A percentile compares a stretch with the other conserved stretches of the same genome.
Evolutionary conservation across 2,888 invertebrate species (phyloP).

Genomic region (Oligia latruncula): DNA sequence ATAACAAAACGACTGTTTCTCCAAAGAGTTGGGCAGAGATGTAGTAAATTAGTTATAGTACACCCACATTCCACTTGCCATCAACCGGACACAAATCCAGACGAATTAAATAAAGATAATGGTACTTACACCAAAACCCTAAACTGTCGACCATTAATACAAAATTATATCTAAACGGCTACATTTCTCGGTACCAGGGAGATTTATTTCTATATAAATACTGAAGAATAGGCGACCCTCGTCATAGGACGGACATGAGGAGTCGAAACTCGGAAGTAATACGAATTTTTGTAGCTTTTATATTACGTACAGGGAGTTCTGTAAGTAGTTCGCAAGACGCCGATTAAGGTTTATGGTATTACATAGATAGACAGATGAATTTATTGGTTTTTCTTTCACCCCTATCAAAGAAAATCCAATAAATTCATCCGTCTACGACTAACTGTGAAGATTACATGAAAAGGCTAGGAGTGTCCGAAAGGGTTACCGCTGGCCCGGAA

Average conservation of each 20-base stretch:
- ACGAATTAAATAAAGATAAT: neutral
- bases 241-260: conserved; percentile 67
- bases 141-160: conserved; percentile 52
- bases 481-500: too few relatives aligned
- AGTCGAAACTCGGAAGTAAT: conserved; percentile 66
- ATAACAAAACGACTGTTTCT: neutral
- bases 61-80: too few relatives aligned
- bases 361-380: conserved; percentile 32
- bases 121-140: conserved; percentile 3
- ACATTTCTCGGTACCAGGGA: conserved; percentile 51
- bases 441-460: neutral
- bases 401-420: conserved; percentile 16
- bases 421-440: neutral
- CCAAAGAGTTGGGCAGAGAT: neutral
- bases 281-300: conserved; percentile 61
- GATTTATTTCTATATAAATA: conserved; percentile 71
- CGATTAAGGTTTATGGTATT: conserved; percentile 51
- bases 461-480: too few relatives aligned
- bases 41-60: neutral
- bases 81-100: neutral
- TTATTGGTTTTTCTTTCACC: conserved; percentile 38
- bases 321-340: conserved; percentile 38
- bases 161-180: conserved; percentile 49
- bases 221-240: conserved; percentile 71
- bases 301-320: conserved; percentile 55